These are phyloP conservation scores for Tachypleus tridentatus DNA, from an alignment of 1,140 invertebrate genomes.

Conservation along the genomic window DNA sequence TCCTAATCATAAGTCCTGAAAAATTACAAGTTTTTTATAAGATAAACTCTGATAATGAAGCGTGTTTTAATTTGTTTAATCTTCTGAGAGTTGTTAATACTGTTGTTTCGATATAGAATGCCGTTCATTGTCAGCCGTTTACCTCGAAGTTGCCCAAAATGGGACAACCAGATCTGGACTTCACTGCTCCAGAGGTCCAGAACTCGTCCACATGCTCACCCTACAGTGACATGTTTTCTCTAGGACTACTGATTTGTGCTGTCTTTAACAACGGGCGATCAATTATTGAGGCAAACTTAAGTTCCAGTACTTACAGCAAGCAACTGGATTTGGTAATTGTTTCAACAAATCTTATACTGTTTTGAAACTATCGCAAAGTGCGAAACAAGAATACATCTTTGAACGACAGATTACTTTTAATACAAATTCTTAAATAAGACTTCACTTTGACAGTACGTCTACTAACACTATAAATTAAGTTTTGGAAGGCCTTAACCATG, in stretches of 20 bases:
- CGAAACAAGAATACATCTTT: too few relatives aligned
- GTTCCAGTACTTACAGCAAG: constrained; percentile 13
- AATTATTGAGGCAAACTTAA: constrained; percentile 34
- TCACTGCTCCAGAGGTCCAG: constrained; percentile 80
- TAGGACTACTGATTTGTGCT: constrained; percentile 81
- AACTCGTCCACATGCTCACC: constrained; percentile 64
- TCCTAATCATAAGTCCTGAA: too few relatives aligned
- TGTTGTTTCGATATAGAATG: constrained; percentile 9
- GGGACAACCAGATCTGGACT: constrained; percentile 85
- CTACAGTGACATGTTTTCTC: constrained; percentile 84
- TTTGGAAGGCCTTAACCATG: too few relatives aligned
- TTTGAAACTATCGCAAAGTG: too few relatives aligned
- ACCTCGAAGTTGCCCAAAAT: constrained; percentile 38
- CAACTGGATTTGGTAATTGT: constrained; percentile 17
- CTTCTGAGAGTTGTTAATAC: not conserved
- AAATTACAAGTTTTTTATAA: too few relatives aligned
- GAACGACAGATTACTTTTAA: too few relatives aligned
- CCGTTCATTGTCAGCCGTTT: constrained; percentile 22
- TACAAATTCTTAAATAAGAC: too few relatives aligned
- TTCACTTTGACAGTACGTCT: too few relatives aligned
- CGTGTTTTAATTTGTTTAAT: too few relatives aligned
- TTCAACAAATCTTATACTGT: not conserved
- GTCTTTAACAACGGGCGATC: constrained; percentile 78
- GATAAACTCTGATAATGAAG: too few relatives aligned
- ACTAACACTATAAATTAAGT: too few relatives aligned